Conservation (phyloP, 2,797 vertebrate genomes). For the Anomalospiza imberbis region DNA sequence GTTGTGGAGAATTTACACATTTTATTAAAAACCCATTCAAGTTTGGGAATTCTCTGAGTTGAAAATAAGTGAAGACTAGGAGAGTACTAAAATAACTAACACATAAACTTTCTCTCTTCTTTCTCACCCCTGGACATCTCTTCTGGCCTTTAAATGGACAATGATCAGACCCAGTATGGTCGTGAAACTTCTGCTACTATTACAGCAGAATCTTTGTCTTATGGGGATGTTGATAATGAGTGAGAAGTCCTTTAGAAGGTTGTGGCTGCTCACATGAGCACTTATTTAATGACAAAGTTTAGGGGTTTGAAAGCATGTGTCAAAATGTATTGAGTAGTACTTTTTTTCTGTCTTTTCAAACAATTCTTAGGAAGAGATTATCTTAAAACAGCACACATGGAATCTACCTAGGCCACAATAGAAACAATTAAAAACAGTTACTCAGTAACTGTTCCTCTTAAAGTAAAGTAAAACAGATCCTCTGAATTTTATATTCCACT, state of each 20-base stretch:
- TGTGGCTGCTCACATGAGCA: not conserved
- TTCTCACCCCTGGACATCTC: not conserved
- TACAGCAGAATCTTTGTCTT: not conserved
- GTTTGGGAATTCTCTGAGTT: not conserved
- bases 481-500: not conserved
- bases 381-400: not conserved
- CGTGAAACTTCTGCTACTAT: not conserved
- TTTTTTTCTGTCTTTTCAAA: not conserved
- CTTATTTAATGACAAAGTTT: not conserved
- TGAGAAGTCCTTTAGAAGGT: not conserved
- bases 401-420: not conserved
- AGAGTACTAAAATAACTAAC: not conserved
- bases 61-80: not conserved
- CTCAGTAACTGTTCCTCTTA: too few species aligned
- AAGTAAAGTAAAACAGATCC: not conserved
- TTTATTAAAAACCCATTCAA: not conserved
- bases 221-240: not conserved
- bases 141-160: not conserved
- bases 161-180: not conserved
- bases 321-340: not conserved
- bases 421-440: not conserved
- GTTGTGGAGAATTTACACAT: not conserved
- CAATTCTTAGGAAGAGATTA: not conserved
- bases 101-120: not conserved
- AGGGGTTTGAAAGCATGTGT: not conserved